These are phyloP conservation scores for Heliconius cydno DNA, from an alignment of 2,888 invertebrate species.

Conservation along the genomic window DNA sequence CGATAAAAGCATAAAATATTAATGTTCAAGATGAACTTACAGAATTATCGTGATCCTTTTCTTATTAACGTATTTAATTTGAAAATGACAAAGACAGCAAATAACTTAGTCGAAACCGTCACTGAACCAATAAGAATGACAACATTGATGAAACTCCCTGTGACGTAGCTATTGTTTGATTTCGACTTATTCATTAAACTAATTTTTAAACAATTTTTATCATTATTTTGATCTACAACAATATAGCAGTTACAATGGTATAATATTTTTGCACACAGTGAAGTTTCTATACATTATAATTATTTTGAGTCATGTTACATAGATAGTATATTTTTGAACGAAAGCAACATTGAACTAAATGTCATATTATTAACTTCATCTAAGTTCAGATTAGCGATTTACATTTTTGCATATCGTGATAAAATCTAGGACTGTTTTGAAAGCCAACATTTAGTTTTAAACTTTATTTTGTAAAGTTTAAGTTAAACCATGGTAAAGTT, in stretches of 20 bases:
- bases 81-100: slow-evolving; percentile 23
- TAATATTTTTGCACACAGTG: background rate
- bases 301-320: background rate
- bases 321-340: slow-evolving; percentile 9
- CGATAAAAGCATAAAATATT: slow-evolving; percentile 14
- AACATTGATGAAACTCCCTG: slow-evolving; percentile 9
- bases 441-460: slow-evolving; percentile 26
- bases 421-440: slow-evolving; percentile 31
- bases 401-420: slow-evolving; percentile 37
- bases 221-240: too few species aligned
- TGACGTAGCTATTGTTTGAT: slow-evolving; percentile 23
- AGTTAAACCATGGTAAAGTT: slow-evolving; percentile 51
- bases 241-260: background rate
- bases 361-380: slow-evolving; percentile 35
- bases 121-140: slow-evolving; percentile 27
- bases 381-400: slow-evolving; percentile 39
- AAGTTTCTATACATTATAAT: too few species aligned
- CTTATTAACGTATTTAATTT: background rate
- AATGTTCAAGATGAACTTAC: slow-evolving; percentile 1
- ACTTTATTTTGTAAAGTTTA: slow-evolving; percentile 39
- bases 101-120: slow-evolving; percentile 3
- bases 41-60: slow-evolving; percentile 30
- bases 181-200: background rate
- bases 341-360: slow-evolving; percentile 34
- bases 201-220: too few species aligned